These are phyloP conservation scores for Calameuta filiformis DNA, from an alignment of 2,888 invertebrate genomes.

Conservation along the genomic window DNA sequence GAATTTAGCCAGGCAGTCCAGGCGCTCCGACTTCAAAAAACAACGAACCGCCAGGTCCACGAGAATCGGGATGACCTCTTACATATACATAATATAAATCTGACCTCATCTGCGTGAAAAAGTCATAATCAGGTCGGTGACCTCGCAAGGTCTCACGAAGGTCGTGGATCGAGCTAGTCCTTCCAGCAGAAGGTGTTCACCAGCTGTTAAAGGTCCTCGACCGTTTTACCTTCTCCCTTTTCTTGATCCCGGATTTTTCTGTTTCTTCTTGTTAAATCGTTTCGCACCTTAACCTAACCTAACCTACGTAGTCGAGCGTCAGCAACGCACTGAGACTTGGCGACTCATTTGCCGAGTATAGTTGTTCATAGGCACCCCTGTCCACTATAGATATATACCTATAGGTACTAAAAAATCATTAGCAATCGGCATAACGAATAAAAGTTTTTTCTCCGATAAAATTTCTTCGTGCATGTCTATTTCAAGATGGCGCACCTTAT, in stretches of 20 bases:
- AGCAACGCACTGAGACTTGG: slow-evolving; percentile 35
- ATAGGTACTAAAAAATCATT: not conserved
- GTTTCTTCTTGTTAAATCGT: slow-evolving; percentile 26
- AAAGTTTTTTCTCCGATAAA: not conserved
- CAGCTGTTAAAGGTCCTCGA: not conserved
- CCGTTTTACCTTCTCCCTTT: not conserved
- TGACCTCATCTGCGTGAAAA: slow-evolving; percentile 26
- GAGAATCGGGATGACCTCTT: not conserved
- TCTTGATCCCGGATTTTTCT: not conserved
- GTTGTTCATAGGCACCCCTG: slow-evolving; percentile 11
- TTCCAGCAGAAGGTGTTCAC: slow-evolving; percentile 43
- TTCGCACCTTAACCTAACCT: slow-evolving; percentile 26
- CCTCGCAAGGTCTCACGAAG: slow-evolving; percentile 65
- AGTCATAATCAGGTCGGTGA: slow-evolving; percentile 61
- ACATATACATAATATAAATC: not conserved
- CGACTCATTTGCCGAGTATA: slow-evolving; percentile 58
- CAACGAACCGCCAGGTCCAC: not conserved
- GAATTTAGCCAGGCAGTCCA: not conserved
- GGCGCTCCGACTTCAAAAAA: not conserved
- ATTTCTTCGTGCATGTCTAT: not conserved
- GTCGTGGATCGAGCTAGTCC: slow-evolving; percentile 62
- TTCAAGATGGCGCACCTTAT: not conserved
- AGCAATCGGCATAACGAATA: not conserved
- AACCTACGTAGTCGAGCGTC: not conserved
- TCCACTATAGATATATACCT: not conserved